These are phyloP conservation scores for Tragelaphus buxtoni DNA, from an alignment of 2,113 vertebrate species.

Conservation along the genomic window DNA sequence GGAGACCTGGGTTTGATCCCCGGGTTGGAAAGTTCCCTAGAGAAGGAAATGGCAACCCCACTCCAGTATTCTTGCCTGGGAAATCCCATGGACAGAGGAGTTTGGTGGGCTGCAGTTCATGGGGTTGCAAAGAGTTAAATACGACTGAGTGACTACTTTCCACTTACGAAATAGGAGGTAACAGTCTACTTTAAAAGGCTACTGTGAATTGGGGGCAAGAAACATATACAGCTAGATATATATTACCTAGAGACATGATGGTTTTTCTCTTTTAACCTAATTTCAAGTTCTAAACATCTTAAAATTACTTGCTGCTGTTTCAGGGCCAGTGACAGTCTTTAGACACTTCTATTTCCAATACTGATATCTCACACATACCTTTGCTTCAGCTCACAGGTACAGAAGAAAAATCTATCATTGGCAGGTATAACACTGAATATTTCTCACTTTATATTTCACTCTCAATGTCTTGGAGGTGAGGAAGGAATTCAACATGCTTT, in stretches of 20 bases:
- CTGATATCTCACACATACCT: background rate
- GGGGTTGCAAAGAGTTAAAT: background rate
- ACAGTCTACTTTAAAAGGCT: background rate
- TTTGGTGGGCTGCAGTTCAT: background rate
- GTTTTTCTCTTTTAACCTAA: background rate
- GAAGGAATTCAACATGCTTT: background rate
- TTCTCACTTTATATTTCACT: background rate
- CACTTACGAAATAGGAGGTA: background rate
- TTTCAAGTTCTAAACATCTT: constrained; percentile 12
- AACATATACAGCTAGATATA: background rate
- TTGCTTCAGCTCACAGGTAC: background rate
- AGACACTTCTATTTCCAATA: background rate
- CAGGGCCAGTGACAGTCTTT: background rate
- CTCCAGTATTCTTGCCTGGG: background rate
- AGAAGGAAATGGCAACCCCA: background rate
- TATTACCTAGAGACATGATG: background rate
- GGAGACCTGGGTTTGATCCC: background rate
- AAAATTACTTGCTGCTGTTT: background rate
- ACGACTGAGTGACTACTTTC: background rate
- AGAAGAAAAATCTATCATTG: background rate
- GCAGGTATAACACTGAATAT: background rate
- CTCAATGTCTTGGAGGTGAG: background rate
- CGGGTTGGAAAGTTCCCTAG: background rate
- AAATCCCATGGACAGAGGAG: background rate
- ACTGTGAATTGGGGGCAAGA: background rate